phyloP scores from a whole-genome alignment of 2,888 invertebrate genomes.

The Julus scanicus region DNA sequence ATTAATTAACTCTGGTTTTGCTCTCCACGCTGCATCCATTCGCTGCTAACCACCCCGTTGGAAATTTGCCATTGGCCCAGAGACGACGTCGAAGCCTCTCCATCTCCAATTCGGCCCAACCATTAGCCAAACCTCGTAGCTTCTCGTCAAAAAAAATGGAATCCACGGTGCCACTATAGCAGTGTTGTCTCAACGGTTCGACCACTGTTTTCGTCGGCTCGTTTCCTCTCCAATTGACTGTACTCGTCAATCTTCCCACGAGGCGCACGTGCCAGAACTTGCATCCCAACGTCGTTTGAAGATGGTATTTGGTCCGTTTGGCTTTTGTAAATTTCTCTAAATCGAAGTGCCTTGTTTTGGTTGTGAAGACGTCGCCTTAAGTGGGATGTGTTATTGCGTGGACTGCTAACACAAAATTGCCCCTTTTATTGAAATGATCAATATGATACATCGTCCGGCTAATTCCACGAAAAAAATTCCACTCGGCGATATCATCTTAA shows the following conservation, averaged over 20 bases:
- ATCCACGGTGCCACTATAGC: not conserved
- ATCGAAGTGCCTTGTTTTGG: constrained; percentile 54
- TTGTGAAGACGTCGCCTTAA: constrained; percentile 47
- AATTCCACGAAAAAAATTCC: constrained; percentile 30
- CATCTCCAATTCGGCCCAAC: not conserved
- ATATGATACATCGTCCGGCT: not conserved
- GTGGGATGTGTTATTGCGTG: constrained; percentile 14
- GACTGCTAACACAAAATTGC: constrained; percentile 10
- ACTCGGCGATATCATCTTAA: constrained; percentile 4
- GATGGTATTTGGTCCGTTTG: constrained; percentile 28
- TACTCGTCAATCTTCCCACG: not conserved
- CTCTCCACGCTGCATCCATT: constrained; percentile 29
- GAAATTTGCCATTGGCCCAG: not conserved
- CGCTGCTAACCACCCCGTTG: not conserved
- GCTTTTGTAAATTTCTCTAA: constrained; percentile 31
- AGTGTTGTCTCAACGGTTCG: not conserved
- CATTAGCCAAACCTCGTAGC: not conserved
- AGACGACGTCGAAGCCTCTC: not conserved
- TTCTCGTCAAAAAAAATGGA: constrained; percentile 20
- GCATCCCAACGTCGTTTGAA: constrained; percentile 38
- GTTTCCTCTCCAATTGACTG: constrained; percentile 8
- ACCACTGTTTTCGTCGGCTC: not conserved
- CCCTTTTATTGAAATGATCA: not conserved
- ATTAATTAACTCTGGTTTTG: constrained; percentile 47
- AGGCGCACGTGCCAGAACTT: constrained; percentile 33